Evolutionary conservation across 2,888 invertebrate species (phyloP).

Genomic region (Listrodromus nycthemerus): DNA sequence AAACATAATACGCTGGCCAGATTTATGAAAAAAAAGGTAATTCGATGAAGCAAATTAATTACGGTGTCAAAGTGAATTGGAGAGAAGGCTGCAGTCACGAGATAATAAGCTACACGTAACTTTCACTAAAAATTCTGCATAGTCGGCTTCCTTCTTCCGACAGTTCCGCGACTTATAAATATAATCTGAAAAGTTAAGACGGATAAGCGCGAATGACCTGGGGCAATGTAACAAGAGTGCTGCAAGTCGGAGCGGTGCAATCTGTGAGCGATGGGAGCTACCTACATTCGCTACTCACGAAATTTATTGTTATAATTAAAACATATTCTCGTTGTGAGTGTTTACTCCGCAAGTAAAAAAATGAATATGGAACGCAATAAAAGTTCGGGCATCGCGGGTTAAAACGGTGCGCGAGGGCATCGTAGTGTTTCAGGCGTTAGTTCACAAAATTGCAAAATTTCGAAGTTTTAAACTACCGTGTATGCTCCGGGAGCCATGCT

Average conservation of each 20-base stretch:
- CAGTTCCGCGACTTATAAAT: neutral
- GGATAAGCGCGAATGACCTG: neutral
- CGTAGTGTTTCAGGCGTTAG: slow-evolving; percentile 43
- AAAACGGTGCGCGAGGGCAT: slow-evolving; percentile 20
- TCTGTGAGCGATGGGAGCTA: neutral
- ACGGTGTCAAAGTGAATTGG: neutral
- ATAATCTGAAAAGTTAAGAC: neutral
- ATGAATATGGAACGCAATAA: neutral
- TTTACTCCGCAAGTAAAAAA: neutral
- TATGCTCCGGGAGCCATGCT: neutral
- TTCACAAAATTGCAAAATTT: slow-evolving; percentile 55
- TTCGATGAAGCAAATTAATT: neutral
- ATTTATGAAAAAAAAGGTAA: neutral
- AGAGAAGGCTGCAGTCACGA: neutral
- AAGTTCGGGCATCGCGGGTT: slow-evolving; percentile 9
- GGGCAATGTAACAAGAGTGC: neutral
- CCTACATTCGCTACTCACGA: neutral
- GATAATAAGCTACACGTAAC: neutral
- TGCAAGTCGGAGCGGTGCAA: neutral
- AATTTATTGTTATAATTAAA: neutral
- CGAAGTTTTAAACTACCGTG: slow-evolving; percentile 33
- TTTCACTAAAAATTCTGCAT: neutral
- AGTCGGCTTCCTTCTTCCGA: neutral
- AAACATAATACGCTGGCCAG: too few species aligned
- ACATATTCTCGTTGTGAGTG: too few species aligned